Base-by-base conservation (phyloP, 1,140 invertebrate species). In the Hermetia illucens region DNA sequence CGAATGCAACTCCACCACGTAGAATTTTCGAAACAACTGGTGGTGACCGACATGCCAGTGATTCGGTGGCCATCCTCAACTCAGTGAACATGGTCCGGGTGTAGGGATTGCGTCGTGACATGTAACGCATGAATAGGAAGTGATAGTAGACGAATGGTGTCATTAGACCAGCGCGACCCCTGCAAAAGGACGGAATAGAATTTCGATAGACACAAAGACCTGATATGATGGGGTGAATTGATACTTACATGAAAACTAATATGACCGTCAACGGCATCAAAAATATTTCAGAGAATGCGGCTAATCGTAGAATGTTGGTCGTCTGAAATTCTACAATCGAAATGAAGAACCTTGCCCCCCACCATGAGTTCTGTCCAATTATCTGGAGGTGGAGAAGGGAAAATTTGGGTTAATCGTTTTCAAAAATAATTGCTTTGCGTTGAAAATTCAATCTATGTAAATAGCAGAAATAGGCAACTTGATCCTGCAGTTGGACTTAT, bases 91-190 rank as follows among this genome's bases (percentile, higher is more conserved):
- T 79, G 45, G 82, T 86, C 43, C 88, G 77, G 17, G 86, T 93
- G 64, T 91, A 93, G 1, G 91, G 91, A 72, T 98, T 98, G 49
- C 93, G 79, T 39, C 86, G 74, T 5, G 91, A 96, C 24, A 79
- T 65, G 63, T 96, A 91, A 34, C 93, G 77, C 50, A 92, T 63
- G 30, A 76, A 74, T 40, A 97, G 64, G 63, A 97, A 97, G 52
- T 93, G 86, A 63, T 94, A 96, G 66, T 96, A 98, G 34, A 94
- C 73, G 57, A 96, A 82, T 24, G 90, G 89, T 22, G 90, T 82
- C 43, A 96, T 65, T 15, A 94, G 59, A 36, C 80, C 81, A 50
- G 79, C 80, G 57, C 79, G 76, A 8, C 88, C 88, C 51, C 90
- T 93, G 36, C 15, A 42, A 51, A 18, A 36, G 35, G 3, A 21